Evolutionary conservation across 2,888 invertebrate species (phyloP), one percentile per base, ranked within the genome.

Genomic region (Pammene aurita): DNA sequence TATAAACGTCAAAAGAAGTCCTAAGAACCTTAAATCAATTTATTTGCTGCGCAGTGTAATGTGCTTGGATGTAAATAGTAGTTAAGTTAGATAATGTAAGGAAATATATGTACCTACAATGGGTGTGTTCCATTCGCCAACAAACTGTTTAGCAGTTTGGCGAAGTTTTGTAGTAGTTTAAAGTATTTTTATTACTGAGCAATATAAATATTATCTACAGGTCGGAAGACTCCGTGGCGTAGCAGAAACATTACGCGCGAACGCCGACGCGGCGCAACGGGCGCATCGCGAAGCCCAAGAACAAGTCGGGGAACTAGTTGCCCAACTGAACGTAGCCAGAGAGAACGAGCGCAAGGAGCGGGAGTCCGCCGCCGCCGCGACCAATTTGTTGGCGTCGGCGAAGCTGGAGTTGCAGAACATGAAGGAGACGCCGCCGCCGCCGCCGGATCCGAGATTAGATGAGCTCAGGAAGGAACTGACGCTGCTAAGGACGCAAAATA

Each of bases 391-490:
- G 76, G 93, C 94, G 42, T 95, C 95, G 70, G 89, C 96, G 66
- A 95, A 95, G 71, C 87, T 90, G 71, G 96, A 96, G 83, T 87
- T 96, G 74, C 95, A 95, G 83, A 88, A 93, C 68, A 85, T 95
- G 74, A 92, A 95, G 66, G 93, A 94, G n/a, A 96, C 95, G 79
- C 87, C 90, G 11, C 91, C 93, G 6, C 93, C 92, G 70, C 96
- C 96, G 56, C 96, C 96, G 75, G 94, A 95, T 72, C 94, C 96
- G 72, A 94, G 96, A 81, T 93, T 96, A 71, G 96, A 96, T 75
- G 96, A 97, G 82, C 90, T 96, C 72, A 95, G 95, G 83, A 94
- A 94, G 77, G 96, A 97, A 86, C 93, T 97, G 73, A 93, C 94
- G 63, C 89, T 94, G 76, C 93, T 97, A 74, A 93, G 96, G 77